These are phyloP conservation scores for Palythoa heliodiscus DNA, from an alignment of 92 coral and sea anemone genomes.

Conservation along the genomic window DNA sequence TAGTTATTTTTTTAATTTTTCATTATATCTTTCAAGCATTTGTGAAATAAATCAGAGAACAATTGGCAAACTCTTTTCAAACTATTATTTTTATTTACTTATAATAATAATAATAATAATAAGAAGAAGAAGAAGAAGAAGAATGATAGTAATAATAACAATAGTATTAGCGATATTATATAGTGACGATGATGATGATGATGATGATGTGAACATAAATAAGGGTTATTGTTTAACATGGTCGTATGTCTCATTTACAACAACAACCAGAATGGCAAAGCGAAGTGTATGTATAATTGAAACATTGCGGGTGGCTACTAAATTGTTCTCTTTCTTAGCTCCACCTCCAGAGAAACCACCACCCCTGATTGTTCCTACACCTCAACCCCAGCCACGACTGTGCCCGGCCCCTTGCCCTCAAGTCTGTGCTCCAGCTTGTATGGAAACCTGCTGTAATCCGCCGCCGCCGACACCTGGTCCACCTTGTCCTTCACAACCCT, in stretches of 20 bases:
- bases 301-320: not conserved
- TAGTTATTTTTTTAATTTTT: too few species aligned
- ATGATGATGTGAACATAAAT: not conserved
- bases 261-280: not conserved
- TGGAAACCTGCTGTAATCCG: conserved; percentile 69
- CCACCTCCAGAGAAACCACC: conserved; percentile 65
- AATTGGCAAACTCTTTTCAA: too few species aligned
- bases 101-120: too few species aligned
- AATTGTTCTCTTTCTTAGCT: conserved; percentile 42
- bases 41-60: too few species aligned
- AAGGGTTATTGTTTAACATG: not conserved
- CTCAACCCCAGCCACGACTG: conserved; percentile 64
- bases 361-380: conserved; percentile 76
- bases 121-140: not conserved
- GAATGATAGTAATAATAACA: not conserved
- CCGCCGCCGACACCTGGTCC: conserved; percentile 38
- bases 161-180: too few species aligned
- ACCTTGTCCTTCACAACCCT: conserved; percentile 47
- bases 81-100: too few species aligned
- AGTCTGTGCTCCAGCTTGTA: conserved; percentile 85
- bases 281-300: not conserved
- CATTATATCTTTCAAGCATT: too few species aligned
- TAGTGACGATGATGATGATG: not conserved
- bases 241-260: too few species aligned
- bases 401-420: conserved; percentile 79